phyloP scores from a whole-genome alignment of 2,888 invertebrate genomes.

The Magallana nippona region DNA sequence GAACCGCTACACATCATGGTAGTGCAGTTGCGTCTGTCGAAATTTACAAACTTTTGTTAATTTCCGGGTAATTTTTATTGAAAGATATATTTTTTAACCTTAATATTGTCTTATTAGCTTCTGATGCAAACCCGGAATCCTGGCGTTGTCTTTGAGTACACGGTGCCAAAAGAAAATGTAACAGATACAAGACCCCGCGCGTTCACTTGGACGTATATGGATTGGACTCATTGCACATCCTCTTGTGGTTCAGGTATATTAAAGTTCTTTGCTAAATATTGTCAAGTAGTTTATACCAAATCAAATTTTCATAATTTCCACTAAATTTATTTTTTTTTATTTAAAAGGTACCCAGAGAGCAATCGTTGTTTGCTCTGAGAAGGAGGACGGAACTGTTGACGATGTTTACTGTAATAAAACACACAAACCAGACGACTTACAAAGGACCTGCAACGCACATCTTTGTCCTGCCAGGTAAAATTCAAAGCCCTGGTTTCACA shows the following conservation, averaged over 20 bases:
- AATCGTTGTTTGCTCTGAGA: constrained; percentile 82
- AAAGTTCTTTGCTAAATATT: too few species aligned
- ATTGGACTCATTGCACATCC: constrained; percentile 90
- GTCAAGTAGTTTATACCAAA: too few species aligned
- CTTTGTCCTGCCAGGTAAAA: constrained; percentile 84
- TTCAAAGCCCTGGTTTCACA: not conserved
- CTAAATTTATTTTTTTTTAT: not conserved
- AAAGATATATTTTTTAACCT: too few species aligned
- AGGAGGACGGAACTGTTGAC: constrained; percentile 84
- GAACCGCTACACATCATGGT: constrained; percentile 91
- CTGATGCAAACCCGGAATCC: constrained; percentile 88
- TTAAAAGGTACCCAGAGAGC: constrained; percentile 78
- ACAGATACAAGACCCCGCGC: constrained; percentile 82
- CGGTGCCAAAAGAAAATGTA: constrained; percentile 85
- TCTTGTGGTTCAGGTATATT: constrained; percentile 88
- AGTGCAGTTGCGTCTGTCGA: constrained; percentile 53
- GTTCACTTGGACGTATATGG: constrained; percentile 88
- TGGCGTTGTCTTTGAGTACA: constrained; percentile 92
- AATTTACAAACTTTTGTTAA: too few species aligned
- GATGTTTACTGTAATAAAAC: constrained; percentile 79
- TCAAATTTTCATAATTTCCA: not conserved
- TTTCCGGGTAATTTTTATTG: too few species aligned
- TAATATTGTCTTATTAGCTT: constrained; percentile 81
- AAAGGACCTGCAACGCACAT: constrained; percentile 85
- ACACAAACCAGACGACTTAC: constrained; percentile 81